Evolutionary conservation across 2,797 vertebrate genomes (phyloP).

Genomic region (Gobio occitaniae): DNA sequence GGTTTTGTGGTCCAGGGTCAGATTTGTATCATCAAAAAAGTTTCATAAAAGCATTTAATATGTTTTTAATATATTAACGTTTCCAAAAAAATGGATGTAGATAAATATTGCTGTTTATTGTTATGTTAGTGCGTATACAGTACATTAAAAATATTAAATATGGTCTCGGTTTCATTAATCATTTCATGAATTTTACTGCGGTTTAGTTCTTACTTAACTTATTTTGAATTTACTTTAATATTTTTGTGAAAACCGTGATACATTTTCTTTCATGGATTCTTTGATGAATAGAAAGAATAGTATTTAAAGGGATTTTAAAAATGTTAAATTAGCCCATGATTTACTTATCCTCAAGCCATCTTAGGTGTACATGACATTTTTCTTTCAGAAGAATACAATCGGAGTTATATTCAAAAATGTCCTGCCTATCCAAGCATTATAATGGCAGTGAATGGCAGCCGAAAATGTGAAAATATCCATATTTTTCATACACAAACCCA

Average conservation of each 20-base stretch:
- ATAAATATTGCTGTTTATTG: background rate
- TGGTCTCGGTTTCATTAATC: background rate
- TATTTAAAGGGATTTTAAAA: no score
- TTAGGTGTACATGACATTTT: no score
- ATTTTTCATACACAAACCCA: no score
- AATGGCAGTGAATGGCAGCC: no score
- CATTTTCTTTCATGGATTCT: background rate
- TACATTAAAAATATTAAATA: background rate
- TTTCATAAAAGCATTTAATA: background rate
- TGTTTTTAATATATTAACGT: background rate
- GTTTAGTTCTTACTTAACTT: background rate
- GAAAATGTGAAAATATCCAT: no score
- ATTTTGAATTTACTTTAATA: background rate
- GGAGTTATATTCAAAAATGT: no score
- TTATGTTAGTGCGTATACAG: background rate
- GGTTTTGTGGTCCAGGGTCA: no score
- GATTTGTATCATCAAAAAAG: background rate
- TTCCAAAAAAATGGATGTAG: background rate
- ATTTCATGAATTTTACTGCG: background rate
- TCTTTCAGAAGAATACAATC: no score
- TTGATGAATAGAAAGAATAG: background rate
- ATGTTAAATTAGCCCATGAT: no score
- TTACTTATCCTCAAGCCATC: no score
- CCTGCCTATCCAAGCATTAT: no score
- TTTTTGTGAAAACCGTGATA: background rate